Conservation (phyloP, 2,113 vertebrate species). For the Tachysurus vachellii region DNA sequence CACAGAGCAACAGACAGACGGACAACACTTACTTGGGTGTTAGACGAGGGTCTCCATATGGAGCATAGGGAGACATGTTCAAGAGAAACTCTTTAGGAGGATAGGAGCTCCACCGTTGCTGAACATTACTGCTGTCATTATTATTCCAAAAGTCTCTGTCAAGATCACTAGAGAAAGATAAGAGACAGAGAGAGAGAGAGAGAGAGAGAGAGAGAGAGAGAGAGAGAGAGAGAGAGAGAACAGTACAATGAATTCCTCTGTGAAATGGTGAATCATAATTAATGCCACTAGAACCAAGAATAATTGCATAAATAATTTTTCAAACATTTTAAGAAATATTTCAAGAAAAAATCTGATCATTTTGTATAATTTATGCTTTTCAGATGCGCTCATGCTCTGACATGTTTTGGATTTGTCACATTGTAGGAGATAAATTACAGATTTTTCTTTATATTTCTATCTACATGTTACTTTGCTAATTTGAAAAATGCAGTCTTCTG, state of each 20-base stretch:
- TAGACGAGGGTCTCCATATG: constrained; percentile 97
- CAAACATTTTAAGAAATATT: too few species aligned
- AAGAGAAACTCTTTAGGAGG: constrained; percentile 99
- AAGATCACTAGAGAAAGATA: constrained; percentile 87
- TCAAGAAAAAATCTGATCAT: too few species aligned
- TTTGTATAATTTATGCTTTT: background rate
- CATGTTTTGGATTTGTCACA: too few species aligned
- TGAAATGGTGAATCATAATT: too few species aligned
- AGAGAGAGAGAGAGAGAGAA: background rate
- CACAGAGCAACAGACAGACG: constrained; percentile 67
- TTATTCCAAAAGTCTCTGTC: constrained; percentile 99
- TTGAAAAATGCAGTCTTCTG: background rate
- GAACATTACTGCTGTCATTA: constrained; percentile 99
- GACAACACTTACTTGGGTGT: constrained; percentile 97
- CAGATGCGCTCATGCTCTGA: background rate
- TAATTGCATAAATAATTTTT: too few species aligned
- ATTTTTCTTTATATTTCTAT: background rate
- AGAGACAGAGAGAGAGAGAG: constrained; percentile 75
- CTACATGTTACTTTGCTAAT: background rate
- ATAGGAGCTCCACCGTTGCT: constrained; percentile 99
- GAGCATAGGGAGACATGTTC: constrained; percentile 99
- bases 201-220: constrained; percentile 45
- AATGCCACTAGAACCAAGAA: too few species aligned
- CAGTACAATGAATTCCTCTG: too few species aligned
- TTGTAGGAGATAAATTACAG: too few species aligned